These are phyloP conservation scores for Netelia melanura DNA, from an alignment of 2,888 invertebrate species.

Conservation along the genomic window DNA sequence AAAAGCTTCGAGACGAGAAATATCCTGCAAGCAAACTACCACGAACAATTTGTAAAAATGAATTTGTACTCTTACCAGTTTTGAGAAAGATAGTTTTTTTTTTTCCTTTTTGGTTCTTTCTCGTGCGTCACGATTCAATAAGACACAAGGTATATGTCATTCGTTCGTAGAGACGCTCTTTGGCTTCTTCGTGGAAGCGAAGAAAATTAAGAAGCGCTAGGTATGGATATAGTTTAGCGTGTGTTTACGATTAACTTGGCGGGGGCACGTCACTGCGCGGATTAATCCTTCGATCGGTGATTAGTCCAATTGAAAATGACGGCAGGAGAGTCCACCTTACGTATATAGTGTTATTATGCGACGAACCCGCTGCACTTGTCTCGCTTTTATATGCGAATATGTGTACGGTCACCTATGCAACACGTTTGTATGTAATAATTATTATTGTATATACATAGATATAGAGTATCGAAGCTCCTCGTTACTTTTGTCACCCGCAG, in stretches of 20 bases:
- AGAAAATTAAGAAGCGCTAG: not conserved
- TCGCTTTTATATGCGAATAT: not conserved
- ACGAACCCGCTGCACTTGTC: constrained; percentile 2
- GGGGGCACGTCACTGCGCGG: not conserved
- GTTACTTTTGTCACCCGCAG: constrained; percentile 28
- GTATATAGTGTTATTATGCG: constrained; percentile 6
- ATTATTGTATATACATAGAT: too few species aligned
- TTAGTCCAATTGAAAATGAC: constrained; percentile 54
- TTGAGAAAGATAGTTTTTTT: not conserved
- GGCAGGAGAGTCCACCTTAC: constrained; percentile 24
- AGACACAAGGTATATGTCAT: not conserved
- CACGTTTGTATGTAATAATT: not conserved
- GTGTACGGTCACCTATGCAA: not conserved
- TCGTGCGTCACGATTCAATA: not conserved
- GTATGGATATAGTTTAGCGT: not conserved
- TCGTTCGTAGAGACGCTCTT: not conserved
- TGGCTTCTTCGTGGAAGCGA: not conserved
- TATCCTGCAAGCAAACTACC: not conserved
- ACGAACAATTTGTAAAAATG: constrained; percentile 1
- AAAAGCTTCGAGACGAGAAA: not conserved
- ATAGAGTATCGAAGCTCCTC: not conserved
- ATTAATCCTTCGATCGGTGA: constrained; percentile 37
- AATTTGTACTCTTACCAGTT: not conserved
- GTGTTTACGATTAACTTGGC: not conserved
- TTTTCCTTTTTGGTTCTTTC: not conserved